Percentiles rank a stretch among this genome's conserved stretches.
Conservation (phyloP, 2,797 vertebrate genomes). For the Sebastes minor region DNA sequence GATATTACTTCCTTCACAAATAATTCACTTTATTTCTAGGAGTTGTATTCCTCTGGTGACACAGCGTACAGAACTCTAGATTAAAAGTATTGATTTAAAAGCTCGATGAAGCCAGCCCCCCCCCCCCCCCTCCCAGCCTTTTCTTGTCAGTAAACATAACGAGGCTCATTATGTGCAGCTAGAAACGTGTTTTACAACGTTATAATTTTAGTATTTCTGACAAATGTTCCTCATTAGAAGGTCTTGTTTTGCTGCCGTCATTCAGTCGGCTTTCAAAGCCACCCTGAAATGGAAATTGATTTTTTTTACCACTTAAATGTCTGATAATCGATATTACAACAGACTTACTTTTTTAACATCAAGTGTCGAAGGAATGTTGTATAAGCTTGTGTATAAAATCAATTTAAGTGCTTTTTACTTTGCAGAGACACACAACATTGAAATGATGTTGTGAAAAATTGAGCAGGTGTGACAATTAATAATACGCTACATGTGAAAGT, state of each 20-base stretch:
- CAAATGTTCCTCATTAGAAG: not conserved
- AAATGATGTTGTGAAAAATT: not conserved
- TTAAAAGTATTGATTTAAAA: slow-evolving; percentile 16
- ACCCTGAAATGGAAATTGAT: slow-evolving; percentile 22
- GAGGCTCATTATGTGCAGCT: not conserved
- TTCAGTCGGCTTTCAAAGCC: not conserved
- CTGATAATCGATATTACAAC: not conserved
- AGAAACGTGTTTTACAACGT: not conserved
- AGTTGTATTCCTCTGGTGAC: not conserved
- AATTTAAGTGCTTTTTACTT: not conserved
- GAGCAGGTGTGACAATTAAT: not conserved
- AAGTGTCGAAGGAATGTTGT: not conserved
- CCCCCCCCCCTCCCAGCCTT: not conserved
- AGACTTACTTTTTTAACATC: not conserved
- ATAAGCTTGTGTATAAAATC: not conserved
- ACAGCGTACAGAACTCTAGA: not conserved
- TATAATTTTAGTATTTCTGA: not conserved
- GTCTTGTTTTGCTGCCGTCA: not conserved
- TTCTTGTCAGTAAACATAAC: not conserved
- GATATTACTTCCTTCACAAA: not conserved
- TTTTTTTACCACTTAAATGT: slow-evolving; percentile 1
- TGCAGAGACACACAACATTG: not conserved
- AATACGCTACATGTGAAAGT: too few species aligned
- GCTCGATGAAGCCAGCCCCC: not conserved
- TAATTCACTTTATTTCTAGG: not conserved